Evolutionary conservation across 2,888 invertebrate genomes (phyloP).

Genomic region (Drosophila hamatofila): DNA sequence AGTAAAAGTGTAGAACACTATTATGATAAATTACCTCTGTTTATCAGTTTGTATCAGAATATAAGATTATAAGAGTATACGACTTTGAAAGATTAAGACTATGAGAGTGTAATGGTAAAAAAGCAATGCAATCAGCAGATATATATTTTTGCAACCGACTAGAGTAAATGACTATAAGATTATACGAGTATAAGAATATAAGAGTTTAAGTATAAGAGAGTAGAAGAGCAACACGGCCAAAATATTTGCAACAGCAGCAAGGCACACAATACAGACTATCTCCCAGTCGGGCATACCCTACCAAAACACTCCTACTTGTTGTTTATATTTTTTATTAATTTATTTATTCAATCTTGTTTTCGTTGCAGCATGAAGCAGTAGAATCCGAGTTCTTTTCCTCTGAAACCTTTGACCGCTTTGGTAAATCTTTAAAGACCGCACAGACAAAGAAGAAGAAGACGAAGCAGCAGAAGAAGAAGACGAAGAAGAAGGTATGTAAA

Average conservation of each 20-base stretch:
- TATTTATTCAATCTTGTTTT: neutral
- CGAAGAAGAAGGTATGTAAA: constrained; percentile 42
- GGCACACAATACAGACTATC: neutral
- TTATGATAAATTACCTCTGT: too few species aligned
- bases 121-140: neutral
- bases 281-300: neutral
- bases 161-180: neutral
- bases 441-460: constrained; percentile 8
- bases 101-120: too few species aligned
- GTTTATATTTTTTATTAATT: neutral
- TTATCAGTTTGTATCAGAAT: neutral
- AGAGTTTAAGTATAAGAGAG: neutral
- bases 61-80: neutral
- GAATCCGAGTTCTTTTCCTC: neutral
- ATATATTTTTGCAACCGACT: too few species aligned
- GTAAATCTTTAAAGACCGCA: constrained; percentile 16
- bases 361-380: constrained; percentile 32
- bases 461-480: constrained; percentile 12
- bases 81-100: too few species aligned
- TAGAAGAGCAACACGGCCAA: neutral
- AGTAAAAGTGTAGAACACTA: neutral
- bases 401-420: constrained; percentile 8
- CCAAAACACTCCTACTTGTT: neutral
- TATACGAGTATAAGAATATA: neutral
- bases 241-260: neutral